Evolutionary conservation across 1,140 invertebrate genomes (phyloP), one percentile per base, ranked within the genome.

Genomic region (Neelides sp.): DNA sequence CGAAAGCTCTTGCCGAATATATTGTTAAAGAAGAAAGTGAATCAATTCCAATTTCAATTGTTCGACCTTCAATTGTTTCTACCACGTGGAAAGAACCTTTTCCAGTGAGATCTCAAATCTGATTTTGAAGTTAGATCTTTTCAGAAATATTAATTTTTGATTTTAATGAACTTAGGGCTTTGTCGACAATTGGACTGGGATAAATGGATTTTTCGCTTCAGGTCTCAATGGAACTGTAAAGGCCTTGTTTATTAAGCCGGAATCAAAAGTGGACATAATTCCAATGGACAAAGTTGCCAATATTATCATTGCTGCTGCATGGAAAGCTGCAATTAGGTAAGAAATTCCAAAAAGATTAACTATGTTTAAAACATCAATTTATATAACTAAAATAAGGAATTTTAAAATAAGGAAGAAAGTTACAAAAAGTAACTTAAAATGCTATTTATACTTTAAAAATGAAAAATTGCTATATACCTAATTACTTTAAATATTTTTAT

Each of bases 111-210:
- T n/a, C n/a, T n/a, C n/a, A n/a, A n/a, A n/a, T n/a, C n/a, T n/a
- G n/a, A n/a, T n/a, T n/a, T n/a, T n/a, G n/a, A n/a, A n/a, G n/a
- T n/a, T n/a, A n/a, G n/a, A n/a, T n/a, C n/a, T n/a, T n/a, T n/a
- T n/a, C n/a, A n/a, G n/a, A n/a, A n/a, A n/a, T n/a, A n/a, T n/a
- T n/a, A n/a, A n/a, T n/a, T n/a, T n/a, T n/a, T n/a, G n/a, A n/a
- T n/a, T n/a, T n/a, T n/a, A n/a, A n/a, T n/a, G n/a, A n/a, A n/a
- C n/a, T n/a, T n/a, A n/a, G 0, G 88, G 91, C 0, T 97, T 92
- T 91, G 75, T 93, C 3, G 92, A 96, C 61, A 97, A 96, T 68
- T 86, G 88, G 57, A 95, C 95, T 67, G 91, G 91, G 3, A 88
- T 90, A 1, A 80, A 83, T 22, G 89, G 81, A 0, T 66, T 87